Conservation (phyloP, 2,888 invertebrate species). For the Hipparchia semele region DNA sequence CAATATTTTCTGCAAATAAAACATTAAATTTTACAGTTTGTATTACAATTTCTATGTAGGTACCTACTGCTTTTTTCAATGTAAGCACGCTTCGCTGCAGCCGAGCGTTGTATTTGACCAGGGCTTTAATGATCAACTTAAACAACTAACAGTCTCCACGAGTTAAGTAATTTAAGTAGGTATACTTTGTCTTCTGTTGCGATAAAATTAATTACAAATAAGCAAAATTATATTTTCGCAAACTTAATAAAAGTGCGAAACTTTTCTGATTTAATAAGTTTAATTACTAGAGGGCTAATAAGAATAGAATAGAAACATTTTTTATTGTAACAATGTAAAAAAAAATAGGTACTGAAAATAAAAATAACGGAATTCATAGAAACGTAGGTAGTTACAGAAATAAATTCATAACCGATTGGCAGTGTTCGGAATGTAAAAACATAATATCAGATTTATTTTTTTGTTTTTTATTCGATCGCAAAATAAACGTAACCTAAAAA, state of each 20-base stretch:
- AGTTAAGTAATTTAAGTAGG: conserved; percentile 51
- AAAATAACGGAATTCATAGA: neutral
- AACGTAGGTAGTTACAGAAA: conserved; percentile 8
- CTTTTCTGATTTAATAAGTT: neutral
- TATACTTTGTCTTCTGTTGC: conserved; percentile 43
- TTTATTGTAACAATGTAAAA: no score
- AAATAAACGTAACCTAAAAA: conserved; percentile 45
- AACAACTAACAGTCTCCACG: conserved; percentile 62
- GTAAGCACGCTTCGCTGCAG: neutral
- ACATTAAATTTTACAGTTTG: no score
- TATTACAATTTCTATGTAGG: no score
- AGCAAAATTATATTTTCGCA: neutral
- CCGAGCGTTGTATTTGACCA: neutral
- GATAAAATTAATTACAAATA: conserved; percentile 17
- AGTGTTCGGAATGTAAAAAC: conserved; percentile 24
- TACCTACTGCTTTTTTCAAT: no score
- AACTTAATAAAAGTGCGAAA: neutral
- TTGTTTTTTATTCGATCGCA: conserved; percentile 29
- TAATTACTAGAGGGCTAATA: neutral
- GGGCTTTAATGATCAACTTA: conserved; percentile 44
- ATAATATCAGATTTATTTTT: conserved; percentile 29
- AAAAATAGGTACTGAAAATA: neutral
- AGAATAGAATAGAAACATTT: no score
- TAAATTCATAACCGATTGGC: conserved; percentile 33
- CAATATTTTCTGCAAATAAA: no score